phyloP scores from a whole-genome alignment of 1,140 invertebrate genomes.

The Aradophagus sp. region DNA sequence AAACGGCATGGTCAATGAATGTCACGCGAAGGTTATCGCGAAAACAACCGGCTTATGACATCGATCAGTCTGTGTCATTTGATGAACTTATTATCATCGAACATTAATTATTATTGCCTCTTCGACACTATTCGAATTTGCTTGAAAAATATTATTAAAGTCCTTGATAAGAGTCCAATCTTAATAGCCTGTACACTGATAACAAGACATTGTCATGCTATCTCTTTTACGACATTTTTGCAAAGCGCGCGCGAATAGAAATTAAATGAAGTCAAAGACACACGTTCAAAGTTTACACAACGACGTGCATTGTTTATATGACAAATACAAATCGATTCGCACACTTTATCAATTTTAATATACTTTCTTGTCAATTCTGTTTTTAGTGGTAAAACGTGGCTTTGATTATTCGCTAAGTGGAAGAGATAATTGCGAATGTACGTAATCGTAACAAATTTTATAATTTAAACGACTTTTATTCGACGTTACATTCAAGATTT shows the following conservation, averaged over 20 bases:
- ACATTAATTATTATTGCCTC: conserved; percentile 76
- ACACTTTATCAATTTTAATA: conserved; percentile 43
- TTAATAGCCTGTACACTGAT: neutral
- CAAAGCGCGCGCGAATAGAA: conserved; percentile 34
- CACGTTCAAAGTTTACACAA: conserved; percentile 31
- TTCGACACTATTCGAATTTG: conserved; percentile 68
- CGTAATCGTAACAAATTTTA: conserved; percentile 52
- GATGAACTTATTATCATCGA: conserved; percentile 68
- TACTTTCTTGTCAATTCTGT: conserved; percentile 41
- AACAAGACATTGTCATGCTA: conserved; percentile 47
- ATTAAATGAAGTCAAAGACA: conserved; percentile 55
- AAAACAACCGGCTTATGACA: conserved; percentile 73
- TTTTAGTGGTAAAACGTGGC: conserved; percentile 45
- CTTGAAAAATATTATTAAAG: conserved; percentile 63
- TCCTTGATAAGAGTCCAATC: conserved; percentile 48
- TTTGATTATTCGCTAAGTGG: conserved; percentile 46
- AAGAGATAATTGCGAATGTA: conserved; percentile 41
- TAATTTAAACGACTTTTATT: conserved; percentile 14
- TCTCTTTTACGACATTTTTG: conserved; percentile 28
- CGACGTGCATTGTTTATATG: conserved; percentile 47
- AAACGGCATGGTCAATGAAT: conserved; percentile 60
- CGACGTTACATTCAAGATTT: too few species aligned
- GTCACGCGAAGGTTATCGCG: conserved; percentile 72
- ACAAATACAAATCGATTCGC: conserved; percentile 46
- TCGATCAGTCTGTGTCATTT: conserved; percentile 73